Percentiles rank a stretch among this genome's conserved stretches.
phyloP scores from a whole-genome alignment of 2,797 vertebrate genomes.

The Pampus argenteus region DNA sequence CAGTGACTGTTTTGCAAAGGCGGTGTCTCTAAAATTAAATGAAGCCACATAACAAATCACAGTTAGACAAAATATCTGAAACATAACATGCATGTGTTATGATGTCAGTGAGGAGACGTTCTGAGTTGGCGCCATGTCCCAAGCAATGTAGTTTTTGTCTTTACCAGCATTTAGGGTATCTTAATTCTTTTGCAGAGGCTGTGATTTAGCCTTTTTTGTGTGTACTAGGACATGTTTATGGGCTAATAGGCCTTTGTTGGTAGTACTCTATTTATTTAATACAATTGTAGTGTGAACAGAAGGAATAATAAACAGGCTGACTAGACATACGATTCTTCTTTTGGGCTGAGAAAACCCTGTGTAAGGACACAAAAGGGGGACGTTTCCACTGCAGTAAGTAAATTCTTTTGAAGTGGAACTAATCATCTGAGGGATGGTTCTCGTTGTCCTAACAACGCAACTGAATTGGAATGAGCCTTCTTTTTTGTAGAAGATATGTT shows the following conservation, averaged over 20 bases:
- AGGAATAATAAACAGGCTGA: slow-evolving; percentile 95
- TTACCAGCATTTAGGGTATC: slow-evolving; percentile 62
- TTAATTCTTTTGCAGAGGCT: slow-evolving; percentile 75
- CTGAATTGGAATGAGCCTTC: slow-evolving; percentile 95
- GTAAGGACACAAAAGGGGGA: slow-evolving; percentile 94
- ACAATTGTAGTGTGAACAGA: slow-evolving; percentile 90
- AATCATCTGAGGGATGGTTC: slow-evolving; percentile 99
- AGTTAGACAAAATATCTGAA: slow-evolving; percentile 52
- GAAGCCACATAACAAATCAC: slow-evolving; percentile 33
- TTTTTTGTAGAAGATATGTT: slow-evolving; percentile 99
- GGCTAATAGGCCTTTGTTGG: slow-evolving; percentile 82
- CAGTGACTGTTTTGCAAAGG: slow-evolving; percentile 46
- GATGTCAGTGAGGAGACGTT: slow-evolving; percentile 50
- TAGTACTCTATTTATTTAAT: slow-evolving; percentile 90
- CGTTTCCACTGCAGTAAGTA: slow-evolving; percentile 96
- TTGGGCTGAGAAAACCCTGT: slow-evolving; percentile 91
- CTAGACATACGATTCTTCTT: slow-evolving; percentile 92
- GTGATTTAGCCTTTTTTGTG: slow-evolving; percentile 79
- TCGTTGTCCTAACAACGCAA: slow-evolving; percentile 99
- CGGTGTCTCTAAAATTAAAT: slow-evolving; percentile 34
- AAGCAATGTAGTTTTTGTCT: slow-evolving; percentile 56
- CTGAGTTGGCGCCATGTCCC: slow-evolving; percentile 39
- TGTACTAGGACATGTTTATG: slow-evolving; percentile 86
- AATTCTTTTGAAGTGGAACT: slow-evolving; percentile 99
- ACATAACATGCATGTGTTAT: slow-evolving; percentile 62